Base-by-base conservation (phyloP, 1,140 invertebrate genomes). In the Bilobella aurantiaca region DNA sequence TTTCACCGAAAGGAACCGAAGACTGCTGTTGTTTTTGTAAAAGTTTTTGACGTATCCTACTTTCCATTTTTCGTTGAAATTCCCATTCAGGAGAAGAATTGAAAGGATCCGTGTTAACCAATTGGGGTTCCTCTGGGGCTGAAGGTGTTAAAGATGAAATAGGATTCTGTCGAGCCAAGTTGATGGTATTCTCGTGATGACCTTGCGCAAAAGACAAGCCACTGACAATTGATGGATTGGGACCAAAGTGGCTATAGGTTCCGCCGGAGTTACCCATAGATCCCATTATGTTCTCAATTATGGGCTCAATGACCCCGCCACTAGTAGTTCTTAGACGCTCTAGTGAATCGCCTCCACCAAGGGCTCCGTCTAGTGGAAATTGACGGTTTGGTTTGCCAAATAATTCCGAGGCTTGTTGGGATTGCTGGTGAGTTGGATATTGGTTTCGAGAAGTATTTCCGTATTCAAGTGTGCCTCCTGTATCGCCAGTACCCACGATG, bases 261-360 rank as follows among this genome's bases (percentile, higher is more conserved):
- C 70, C 70, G 65, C 65, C 66, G 2, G 56, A 66, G 62, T 63
- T 68, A 14, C 46, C 53, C 66, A 66, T 71, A 0, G 70, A 65
- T 46, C 70, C 70, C 5, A 72, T 68, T n/a, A 72, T 63, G 47
- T 72, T 72, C 18, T 72, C 70, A 56, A 72, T 72, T n/a, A 72
- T 67, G 28, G 70, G 70, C 25, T 69, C 53, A 60, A 69, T 72
- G 0, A 65, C 68, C 8, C 61, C 42, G 16, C 23, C 58, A 47
- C 30, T 27, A 8, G n/a, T 62, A 37, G 34, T 27, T 12, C 28
- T 42, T 8, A 23, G 12, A 37, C 5, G 58, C 18, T 59, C 31
- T n/a, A n/a, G n/a, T n/a, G n/a, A n/a, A n/a, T n/a, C n/a, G n/a
- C n/a, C n/a, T n/a, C n/a, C n/a, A n/a, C n/a, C n/a, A n/a, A n/a